These are phyloP conservation scores for Caenorhabditis uteleia DNA, from an alignment of 2,888 invertebrate genomes.

Conservation along the genomic window DNA sequence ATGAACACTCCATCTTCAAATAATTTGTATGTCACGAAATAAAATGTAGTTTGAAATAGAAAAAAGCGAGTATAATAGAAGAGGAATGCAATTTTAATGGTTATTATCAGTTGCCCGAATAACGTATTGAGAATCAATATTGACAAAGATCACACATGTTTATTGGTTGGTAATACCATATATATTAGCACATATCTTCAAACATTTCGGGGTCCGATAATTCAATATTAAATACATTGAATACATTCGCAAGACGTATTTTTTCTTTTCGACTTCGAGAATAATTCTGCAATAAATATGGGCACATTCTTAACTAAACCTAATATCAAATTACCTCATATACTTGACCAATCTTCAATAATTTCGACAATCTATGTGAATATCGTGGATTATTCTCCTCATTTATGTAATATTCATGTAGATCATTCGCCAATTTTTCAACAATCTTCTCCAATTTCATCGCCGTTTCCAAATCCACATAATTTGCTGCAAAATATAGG, in stretches of 20 bases:
- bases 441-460: no score
- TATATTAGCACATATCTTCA: not conserved
- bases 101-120: no score
- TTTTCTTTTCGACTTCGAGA: slow-evolving; percentile 25
- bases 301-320: not conserved
- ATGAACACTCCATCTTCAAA: no score
- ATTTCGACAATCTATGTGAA: no score
- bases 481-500: no score
- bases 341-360: slow-evolving; percentile 44
- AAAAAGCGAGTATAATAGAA: not conserved
- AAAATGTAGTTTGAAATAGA: not conserved
- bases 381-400: no score
- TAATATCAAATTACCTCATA: slow-evolving; percentile 26
- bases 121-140: no score
- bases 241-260: slow-evolving; percentile 34
- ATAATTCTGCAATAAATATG: slow-evolving; percentile 21
- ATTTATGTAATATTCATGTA: no score
- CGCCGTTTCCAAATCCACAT: no score
- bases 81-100: no score
- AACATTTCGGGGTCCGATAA: slow-evolving; percentile 15
- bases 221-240: slow-evolving; percentile 42
- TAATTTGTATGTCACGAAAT: not conserved
- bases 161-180: not conserved
- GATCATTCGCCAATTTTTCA: no score
- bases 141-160: no score